These are phyloP conservation scores for Cantharis nigra DNA, from an alignment of 2,888 invertebrate genomes.

Conservation along the genomic window DNA sequence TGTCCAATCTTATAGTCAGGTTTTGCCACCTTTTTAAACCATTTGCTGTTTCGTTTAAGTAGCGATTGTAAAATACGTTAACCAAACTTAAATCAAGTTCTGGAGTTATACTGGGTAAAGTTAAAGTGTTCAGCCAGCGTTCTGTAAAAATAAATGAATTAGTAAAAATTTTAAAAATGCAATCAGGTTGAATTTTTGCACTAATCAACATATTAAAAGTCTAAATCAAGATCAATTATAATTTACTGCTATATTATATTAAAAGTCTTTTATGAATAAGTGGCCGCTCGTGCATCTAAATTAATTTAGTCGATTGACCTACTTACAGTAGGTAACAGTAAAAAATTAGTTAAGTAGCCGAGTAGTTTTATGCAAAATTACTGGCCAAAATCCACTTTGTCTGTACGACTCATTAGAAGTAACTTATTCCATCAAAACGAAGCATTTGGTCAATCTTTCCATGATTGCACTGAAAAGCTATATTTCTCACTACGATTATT, in stretches of 20 bases:
- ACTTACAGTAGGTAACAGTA: no score
- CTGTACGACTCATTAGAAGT: no score
- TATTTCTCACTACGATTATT: no score
- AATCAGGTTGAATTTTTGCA: background rate
- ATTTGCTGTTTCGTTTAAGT: constrained; percentile 58
- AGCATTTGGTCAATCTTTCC: no score
- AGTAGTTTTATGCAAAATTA: no score
- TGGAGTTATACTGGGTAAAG: constrained; percentile 67
- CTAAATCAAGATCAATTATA: no score
- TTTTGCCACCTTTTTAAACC: constrained; percentile 64
- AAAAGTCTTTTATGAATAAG: background rate
- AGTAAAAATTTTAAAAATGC: background rate
- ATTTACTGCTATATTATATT: no score
- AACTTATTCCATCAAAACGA: no score
- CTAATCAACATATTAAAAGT: background rate
- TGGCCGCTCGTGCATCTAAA: background rate
- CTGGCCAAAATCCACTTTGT: no score
- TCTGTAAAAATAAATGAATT: constrained; percentile 15
- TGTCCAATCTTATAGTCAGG: constrained; percentile 75
- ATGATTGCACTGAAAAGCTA: no score
- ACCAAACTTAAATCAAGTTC: constrained; percentile 72
- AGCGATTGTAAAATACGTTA: constrained; percentile 66
- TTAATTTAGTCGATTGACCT: no score
- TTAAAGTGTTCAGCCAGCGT: constrained; percentile 70
- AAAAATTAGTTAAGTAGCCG: no score